Base-by-base conservation (phyloP, 2,113 vertebrate genomes). In the Indicator maculatus region DNA sequence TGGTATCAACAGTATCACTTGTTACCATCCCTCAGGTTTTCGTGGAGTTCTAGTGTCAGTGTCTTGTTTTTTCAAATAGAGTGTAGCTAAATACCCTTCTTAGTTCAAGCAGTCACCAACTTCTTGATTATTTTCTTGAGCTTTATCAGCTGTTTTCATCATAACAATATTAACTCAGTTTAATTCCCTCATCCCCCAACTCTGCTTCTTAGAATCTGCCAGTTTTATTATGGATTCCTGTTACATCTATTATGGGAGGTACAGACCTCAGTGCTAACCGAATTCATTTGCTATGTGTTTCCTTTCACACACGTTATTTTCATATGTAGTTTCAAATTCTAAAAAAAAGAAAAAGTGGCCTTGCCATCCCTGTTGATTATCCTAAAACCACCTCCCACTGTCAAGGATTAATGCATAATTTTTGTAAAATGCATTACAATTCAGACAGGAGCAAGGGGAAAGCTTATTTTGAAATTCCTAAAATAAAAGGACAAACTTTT, bases 161-260 rank as follows among this genome's bases (percentile, higher is more conserved):
- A 39, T 89, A 92, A 86, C 82, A 89, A 45, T 81, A 89, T 91
- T 86, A 93, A 95, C 72, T 80, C 61, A 38, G 44, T 90, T 86
- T 91, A 94, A 91, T 92, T 30, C 30, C 21, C 87, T 90, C 63
- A 86, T 88, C 56, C 24, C 59, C 23, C 45, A 67, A 60, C 36
- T 78, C 73, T 66, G 58, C 71, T 72, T 33, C 44, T 86, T 80
- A 52, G 59, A 58, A n/a, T 65, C 59, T 90, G 58, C 59, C 86
- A 31, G 23, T 74, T 91, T 91, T 91, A 64, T 91, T 88, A 38
- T n/a, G 58, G 60, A 16, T 61, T 84, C 26, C 36, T 41, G 2
- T 84, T 77, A 24, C 44, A 8, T 70, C 61, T 95, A 0, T 89
- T 30, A 16, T 70, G 33, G 39, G 41, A 63, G 44, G 12, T 83